These are phyloP conservation scores for Pituophis catenifer DNA, from an alignment of 2,113 vertebrate genomes.

Conservation along the genomic window DNA sequence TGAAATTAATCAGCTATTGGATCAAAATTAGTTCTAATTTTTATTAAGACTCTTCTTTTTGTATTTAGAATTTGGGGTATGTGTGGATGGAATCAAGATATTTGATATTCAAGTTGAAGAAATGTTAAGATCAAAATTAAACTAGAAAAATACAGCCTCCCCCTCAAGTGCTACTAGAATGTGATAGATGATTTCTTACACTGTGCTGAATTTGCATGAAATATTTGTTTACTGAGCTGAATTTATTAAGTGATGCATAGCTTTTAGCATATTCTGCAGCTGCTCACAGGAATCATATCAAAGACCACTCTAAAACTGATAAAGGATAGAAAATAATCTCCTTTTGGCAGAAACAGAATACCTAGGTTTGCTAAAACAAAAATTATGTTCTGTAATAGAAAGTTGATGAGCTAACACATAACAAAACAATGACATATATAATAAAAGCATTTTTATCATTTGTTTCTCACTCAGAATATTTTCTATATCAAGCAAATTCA, in stretches of 20 bases:
- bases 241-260: not conserved
- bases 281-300: not conserved
- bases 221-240: not conserved
- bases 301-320: not conserved
- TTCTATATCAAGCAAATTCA: not conserved
- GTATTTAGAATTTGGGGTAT: not conserved
- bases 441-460: not conserved
- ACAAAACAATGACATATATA: not conserved
- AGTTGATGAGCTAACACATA: not conserved
- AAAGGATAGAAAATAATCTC: not conserved
- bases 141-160: not conserved
- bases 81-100: not conserved
- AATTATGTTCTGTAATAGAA: not conserved
- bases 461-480: not conserved
- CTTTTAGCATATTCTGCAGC: not conserved
- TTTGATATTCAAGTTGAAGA: not conserved
- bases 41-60: not conserved
- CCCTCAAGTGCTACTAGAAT: not conserved
- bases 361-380: not conserved
- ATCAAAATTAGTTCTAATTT: not conserved
- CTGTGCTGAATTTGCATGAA: not conserved
- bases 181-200: not conserved
- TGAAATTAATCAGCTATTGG: not conserved
- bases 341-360: not conserved
- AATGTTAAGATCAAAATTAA: not conserved